Evolutionary conservation across 1,140 invertebrate species (phyloP), one percentile per base, ranked within the genome.

Genomic region (Pteromalus puparum): DNA sequence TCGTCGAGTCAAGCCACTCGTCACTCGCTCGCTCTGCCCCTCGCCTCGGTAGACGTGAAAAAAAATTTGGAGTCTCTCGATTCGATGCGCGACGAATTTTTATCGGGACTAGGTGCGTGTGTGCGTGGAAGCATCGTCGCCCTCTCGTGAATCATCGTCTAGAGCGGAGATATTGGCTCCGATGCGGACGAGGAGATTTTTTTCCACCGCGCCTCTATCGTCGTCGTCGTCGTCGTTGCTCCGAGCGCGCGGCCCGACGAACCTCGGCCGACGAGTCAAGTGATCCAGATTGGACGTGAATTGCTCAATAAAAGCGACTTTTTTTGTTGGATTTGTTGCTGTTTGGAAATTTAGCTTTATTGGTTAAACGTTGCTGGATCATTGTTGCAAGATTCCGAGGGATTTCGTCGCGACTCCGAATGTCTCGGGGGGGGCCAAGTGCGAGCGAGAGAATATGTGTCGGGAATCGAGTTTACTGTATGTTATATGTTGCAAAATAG

Each of bases 11-110:
- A 30, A 26, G 65, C 76, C 48, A 48, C 65, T 61, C 48, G 83
- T 42, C 79, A 81, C 28, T 53, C 79, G 7, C 28, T 42, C 38
- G 38, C 38, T 73, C 48, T 82, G 61, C 73, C 38, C 67, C 75
- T 80, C 21, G 18, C 68, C 83, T 80, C 83, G 72, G 38, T 61
- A 6, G 53, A 18, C 1, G 3, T 28, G 77, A 34, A 61, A 88
- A 89, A 90, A 90, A 90, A 88, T 85, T 89, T 85, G 87, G 87
- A 88, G 87, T 87, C 86, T 87, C 73, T 79, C 84, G 88, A 89
- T 61, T 86, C 72, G 78, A 83, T 24, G 42, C n/a, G 12, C 13
- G 13, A 73, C 10, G 13, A 13, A 73, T 73, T 79, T 77, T 83
- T 79, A 6, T 53, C 48, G 48, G 1, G 2, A 15, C 15, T 53